Percentiles rank a stretch among this genome's conserved stretches.
Conservation (phyloP, 2,797 vertebrate genomes). For the Poeciliopsis infans region DNA sequence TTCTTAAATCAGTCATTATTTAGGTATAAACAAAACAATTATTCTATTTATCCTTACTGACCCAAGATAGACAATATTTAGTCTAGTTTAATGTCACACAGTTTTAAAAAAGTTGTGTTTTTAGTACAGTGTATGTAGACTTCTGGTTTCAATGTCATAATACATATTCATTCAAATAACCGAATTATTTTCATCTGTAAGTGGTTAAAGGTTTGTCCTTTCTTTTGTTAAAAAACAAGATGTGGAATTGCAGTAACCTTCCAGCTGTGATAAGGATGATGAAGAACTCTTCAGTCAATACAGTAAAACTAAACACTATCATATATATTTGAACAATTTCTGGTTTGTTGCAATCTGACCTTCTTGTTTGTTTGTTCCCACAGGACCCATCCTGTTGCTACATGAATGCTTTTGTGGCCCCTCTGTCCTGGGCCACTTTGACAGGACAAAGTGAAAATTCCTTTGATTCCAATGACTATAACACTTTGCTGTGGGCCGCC, state of each 20-base stretch:
- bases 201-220: not conserved
- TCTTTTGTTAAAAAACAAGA: constrained; percentile 42
- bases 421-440: constrained; percentile 58
- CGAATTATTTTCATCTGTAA: not conserved
- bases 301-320: not conserved
- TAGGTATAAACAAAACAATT: too few species aligned
- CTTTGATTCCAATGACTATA: constrained; percentile 47
- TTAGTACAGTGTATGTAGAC: not conserved
- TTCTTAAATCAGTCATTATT: too few species aligned
- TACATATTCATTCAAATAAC: constrained; percentile 1
- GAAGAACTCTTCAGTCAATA: constrained; percentile 70
- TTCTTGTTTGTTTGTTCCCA: not conserved
- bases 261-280: constrained; percentile 58
- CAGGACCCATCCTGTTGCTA: constrained; percentile 68
- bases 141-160: not conserved
- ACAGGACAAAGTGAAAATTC: constrained; percentile 21
- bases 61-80: not conserved
- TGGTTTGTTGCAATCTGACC: constrained; percentile 5
- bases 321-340: not conserved
- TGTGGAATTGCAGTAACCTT: constrained; percentile 64
- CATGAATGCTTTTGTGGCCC: constrained; percentile 61
- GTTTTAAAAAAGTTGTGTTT: not conserved
- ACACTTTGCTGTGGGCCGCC: constrained; percentile 59
- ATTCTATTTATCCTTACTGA: too few species aligned
- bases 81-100: not conserved